Base-by-base conservation (phyloP, 2,888 invertebrate species). In the Calameuta pallipes region DNA sequence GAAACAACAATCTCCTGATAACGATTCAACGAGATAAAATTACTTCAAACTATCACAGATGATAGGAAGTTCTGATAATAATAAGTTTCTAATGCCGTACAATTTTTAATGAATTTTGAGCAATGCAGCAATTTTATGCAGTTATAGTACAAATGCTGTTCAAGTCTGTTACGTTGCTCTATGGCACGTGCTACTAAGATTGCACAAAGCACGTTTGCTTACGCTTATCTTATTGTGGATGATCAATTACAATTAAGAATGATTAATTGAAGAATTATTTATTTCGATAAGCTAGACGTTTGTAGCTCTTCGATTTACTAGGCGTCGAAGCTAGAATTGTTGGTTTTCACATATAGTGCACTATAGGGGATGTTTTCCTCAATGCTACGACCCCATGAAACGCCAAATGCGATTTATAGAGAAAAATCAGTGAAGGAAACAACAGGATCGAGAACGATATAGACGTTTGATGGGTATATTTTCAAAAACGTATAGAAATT, bases 181-280 rank as follows among this genome's bases (percentile, higher is more conserved):
- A 31, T 56, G 31, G 35, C 56, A 33, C 73, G 71, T 76, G 75
- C 41, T 78, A 80, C 77, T 74, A 82, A 80, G 80, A 75, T 83
- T 83, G 84, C 85, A 85, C 82, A 85, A 80, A 77, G 87, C 86
- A 87, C 84, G 87, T 81, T 77, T 79, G 87, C 85, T 87, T 87
- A 78, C 78, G 84, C 84, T 87, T 74, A n/a, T 56, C 56, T 56
- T 56, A 56, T 56, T 56, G 56, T 56, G 23, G 41, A 41, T 41
- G 41, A 0, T 23, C 23, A 56, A 23, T 23, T 56, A 56, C 56
- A 56, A 23, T 56, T 56, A 56, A 56, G 56, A 56, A 56, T 56
- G 23, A 23, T 56, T 56, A 23, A 23, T 23, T 2, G 56, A 56
- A 56, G 56, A 6, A 56, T 56, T 56, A 56, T 56, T 56, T 23